Base-by-base conservation (phyloP, 1,140 invertebrate genomes). In the Globodera rostochiensis region DNA sequence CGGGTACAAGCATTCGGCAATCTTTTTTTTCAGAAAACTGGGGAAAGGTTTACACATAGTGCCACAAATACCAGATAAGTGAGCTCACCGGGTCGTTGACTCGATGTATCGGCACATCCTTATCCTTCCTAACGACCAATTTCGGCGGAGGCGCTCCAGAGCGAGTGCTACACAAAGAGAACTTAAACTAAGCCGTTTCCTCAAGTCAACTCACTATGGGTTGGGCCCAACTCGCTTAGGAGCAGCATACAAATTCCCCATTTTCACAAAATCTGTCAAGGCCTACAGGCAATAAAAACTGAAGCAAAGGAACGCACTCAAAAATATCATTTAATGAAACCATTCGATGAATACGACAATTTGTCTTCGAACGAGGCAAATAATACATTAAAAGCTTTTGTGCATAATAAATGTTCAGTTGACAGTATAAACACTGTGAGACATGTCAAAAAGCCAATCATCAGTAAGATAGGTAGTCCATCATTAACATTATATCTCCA, bases 11-110 rank as follows among this genome's bases (percentile, higher is more conserved):
- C 25, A 25, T 25, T 25, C 25, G 25, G 1, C 25, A 25, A 25
- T 25, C 25, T 25, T 25, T 7, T 21, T 85, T 87, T 85, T 36
- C 89, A 87, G 67, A 89, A 49, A 73, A 90, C 2, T 36, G 36
- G 36, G 36, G 36, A 36, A 36, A 36, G 25, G 36, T 36, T 36
- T 36, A 36, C 36, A 2, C 36, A 36, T 36, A 36, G 36, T 36
- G 36, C 36, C 36, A 36, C 36, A 36, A 36, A 36, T 3, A 3
- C 36, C 36, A 36, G 2, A 0, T 36, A 36, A 36, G 85, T 13
- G 89, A 76, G 53, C 84, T 84, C 85, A 89, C 88, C 25, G 83
- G 86, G 77, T 89, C 86, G 64, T 89, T 74, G 47, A 88, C 74
- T 70, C 85, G 83, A 79, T 89, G 88, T 50, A 25, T 15, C 15